These are phyloP conservation scores for Pocillopora meandrina DNA, from an alignment of 92 coral and sea anemone genomes.

Conservation along the genomic window DNA sequence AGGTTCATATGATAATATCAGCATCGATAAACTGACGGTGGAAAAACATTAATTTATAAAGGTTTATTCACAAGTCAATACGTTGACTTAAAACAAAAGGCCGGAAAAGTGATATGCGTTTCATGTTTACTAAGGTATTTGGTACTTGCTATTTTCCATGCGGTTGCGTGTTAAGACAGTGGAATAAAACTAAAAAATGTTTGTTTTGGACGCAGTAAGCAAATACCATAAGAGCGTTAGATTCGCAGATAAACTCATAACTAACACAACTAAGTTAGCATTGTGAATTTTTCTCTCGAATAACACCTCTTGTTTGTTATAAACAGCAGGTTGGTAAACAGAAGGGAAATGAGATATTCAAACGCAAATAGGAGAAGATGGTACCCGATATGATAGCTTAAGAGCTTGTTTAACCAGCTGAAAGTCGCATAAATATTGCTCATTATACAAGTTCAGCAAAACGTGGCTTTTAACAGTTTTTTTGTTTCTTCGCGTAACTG, in stretches of 20 bases:
- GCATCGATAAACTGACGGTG: background rate
- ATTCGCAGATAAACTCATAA: no score
- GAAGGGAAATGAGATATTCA: slow-evolving; percentile 39
- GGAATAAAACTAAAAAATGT: background rate
- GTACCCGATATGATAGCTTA: slow-evolving; percentile 28
- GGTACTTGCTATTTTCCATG: slow-evolving; percentile 12
- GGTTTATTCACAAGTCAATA: slow-evolving; percentile 19
- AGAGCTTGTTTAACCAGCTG: slow-evolving; percentile 49
- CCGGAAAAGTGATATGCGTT: slow-evolving; percentile 26
- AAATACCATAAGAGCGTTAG: background rate
- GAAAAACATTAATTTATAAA: slow-evolving; percentile 32
- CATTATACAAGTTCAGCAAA: slow-evolving; percentile 34
- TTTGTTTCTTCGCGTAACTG: background rate
- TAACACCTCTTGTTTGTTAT: slow-evolving; percentile 7
- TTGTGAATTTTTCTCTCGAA: background rate
- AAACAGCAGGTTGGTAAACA: slow-evolving; percentile 31
- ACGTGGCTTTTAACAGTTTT: slow-evolving; percentile 38
- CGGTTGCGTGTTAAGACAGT: background rate
- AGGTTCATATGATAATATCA: background rate
- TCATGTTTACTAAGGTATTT: slow-evolving; percentile 10
- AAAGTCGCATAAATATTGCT: slow-evolving; percentile 24
- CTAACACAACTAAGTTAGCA: background rate
- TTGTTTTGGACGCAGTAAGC: background rate
- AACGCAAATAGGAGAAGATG: slow-evolving; percentile 40
- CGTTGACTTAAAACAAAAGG: slow-evolving; percentile 21